Evolutionary conservation across 2,888 invertebrate species (phyloP), one percentile per base, ranked within the genome.

Genomic region (Lordiphosa fenestrarum): DNA sequence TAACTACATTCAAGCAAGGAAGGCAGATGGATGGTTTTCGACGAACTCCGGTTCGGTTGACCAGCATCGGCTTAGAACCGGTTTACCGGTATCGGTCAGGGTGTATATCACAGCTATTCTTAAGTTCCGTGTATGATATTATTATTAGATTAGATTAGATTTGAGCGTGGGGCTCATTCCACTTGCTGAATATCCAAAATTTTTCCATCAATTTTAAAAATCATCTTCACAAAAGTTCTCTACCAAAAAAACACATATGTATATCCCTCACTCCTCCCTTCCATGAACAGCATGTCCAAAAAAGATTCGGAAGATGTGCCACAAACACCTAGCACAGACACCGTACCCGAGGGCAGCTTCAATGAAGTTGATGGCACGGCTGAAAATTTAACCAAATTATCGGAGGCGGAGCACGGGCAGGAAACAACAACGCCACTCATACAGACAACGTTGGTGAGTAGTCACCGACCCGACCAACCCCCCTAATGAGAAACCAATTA

Each of bases 371-470:
- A 86, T 54, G 76, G 71, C 56, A 75, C 71, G 9, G 74, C 66
- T 41, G 75, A 74, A 62, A 83, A 75, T 65, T 57, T 78, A 69
- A 71, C 71, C 47, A 77, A 85, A 67, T 76, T 83, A 67, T 70
- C 73, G 6, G 84, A 80, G 68, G 63, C 66, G 66, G 68, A 66
- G 65, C 69, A 73, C 42, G 56, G 71, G 12, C 84, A 76, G 81
- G 69, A 76, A 71, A 62, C 65, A 41, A 70, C 66, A 38, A 69
- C 71, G 64, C 77, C 68, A 25, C 80, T 77, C 53, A 86, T 80
- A 62, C 85, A 95, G 90, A 95, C 95, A 56, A 95, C 95, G 84
- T 92, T 95, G 91, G 95, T 95, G 90, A 92, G 93, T 91, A 75
- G 59, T 33, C 6, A 39, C 1, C 15, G 15, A 5, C 41, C 19